Evolutionary conservation across 2,797 vertebrate species (phyloP).

Genomic region (Prionace glauca): DNA sequence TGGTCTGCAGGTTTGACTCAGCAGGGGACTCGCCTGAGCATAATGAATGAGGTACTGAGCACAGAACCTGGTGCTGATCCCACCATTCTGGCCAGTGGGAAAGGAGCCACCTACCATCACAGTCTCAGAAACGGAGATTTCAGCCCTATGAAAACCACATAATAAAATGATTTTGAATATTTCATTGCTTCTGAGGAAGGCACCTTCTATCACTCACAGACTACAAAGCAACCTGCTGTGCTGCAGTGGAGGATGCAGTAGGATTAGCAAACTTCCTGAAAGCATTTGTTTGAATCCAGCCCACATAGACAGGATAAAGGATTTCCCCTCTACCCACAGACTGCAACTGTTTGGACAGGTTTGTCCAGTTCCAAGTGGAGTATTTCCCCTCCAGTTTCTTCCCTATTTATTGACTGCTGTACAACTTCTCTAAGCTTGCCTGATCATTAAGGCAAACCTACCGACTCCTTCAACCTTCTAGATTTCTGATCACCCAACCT

Average conservation of each 20-base stretch:
- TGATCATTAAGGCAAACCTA: not conserved
- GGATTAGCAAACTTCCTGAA: not conserved
- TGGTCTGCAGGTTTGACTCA: too few relatives aligned
- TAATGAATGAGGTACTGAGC: too few relatives aligned
- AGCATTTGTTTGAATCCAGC: not conserved
- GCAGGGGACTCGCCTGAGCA: too few relatives aligned
- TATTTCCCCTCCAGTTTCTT: not conserved
- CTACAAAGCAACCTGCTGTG: not conserved
- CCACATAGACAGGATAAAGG: not conserved
- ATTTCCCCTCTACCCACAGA: not conserved
- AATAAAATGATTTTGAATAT: not conserved
- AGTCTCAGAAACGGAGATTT: too few relatives aligned
- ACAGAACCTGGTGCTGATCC: too few relatives aligned
- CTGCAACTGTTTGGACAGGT: not conserved
- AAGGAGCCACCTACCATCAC: too few relatives aligned
- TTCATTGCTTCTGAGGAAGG: not conserved
- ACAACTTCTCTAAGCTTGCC: not conserved
- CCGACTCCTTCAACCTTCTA: not conserved
- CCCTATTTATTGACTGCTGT: too few relatives aligned
- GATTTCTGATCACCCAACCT: not conserved
- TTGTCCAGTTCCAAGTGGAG: not conserved
- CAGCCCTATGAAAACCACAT: not conserved
- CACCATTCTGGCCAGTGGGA: too few relatives aligned
- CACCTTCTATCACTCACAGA: not conserved
- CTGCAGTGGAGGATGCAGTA: not conserved